Base-by-base conservation (phyloP, 92 coral and sea anemone species). In the Phenganax stokvisi region DNA sequence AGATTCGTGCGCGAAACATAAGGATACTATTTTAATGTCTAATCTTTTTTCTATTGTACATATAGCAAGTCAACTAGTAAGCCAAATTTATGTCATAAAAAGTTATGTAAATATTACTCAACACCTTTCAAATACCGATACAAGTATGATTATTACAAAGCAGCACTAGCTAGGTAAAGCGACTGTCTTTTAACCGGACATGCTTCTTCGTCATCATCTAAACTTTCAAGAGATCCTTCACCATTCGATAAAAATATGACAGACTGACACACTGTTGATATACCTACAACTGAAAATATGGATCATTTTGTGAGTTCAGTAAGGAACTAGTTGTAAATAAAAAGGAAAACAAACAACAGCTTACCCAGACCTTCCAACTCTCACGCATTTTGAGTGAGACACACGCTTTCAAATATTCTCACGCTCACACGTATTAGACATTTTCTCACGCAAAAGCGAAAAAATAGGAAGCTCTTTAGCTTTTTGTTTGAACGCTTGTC, bases 101-200 rank as follows among this genome's bases (percentile, higher is more conserved):
- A 68, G 53, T 30, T 68, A 30, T 13, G 5, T 68, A 30, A n/a
- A 1, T 68, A 37, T 37, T 37, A 37, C 2, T 37, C 47, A 37
- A 37, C 47, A 37, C 47, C 47, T 1, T 37, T 37, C 47, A 37
- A 37, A 37, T 37, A 37, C 5, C 47, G 5, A 5, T 37, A 37
- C 47, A 37, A 37, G 47, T 37, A 37, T 37, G 47, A 37, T 5
- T 37, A 37, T 37, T 37, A 37, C 47, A 37, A 37, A 37, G 47
- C 47, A 37, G 47, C 47, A 5, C 5, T 37, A 37, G 47, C 47
- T 30, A 4, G 6, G 47, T 30, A 17, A 64, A 79, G 83, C 83
- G 61, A 79, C 83, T 79, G 83, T 79, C 83, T 79, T 79, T 79
- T 79, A 30, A 79, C 83, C 28, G 83, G 83, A 63, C 83, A 79